These are phyloP conservation scores for Pachyseris speciosa DNA, from an alignment of 64 coral and sea anemone genomes.

Conservation along the genomic window DNA sequence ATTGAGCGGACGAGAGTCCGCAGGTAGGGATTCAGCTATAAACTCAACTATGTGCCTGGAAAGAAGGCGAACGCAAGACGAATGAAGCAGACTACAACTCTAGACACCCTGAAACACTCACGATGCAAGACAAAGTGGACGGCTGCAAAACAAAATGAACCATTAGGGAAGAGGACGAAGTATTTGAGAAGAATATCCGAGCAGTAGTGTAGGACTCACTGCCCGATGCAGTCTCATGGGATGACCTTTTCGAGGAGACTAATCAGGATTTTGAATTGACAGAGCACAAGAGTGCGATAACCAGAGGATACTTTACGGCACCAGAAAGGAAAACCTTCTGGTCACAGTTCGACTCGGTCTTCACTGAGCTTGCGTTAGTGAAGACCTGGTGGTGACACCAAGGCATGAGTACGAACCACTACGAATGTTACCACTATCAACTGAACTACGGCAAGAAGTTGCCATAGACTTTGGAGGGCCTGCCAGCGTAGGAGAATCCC, in stretches of 20 bases:
- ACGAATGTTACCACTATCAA: neutral
- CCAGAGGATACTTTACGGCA: slow-evolving; percentile 28
- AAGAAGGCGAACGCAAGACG: slow-evolving; percentile 50
- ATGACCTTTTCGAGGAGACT: slow-evolving; percentile 55
- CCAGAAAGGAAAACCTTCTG: slow-evolving; percentile 22
- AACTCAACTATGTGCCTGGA: slow-evolving; percentile 43
- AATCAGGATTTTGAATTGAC: slow-evolving; percentile 26
- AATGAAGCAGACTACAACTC: slow-evolving; percentile 66
- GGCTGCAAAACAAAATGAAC: neutral
- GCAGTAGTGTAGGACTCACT: slow-evolving; percentile 48
- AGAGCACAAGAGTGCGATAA: neutral
- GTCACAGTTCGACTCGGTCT: slow-evolving; percentile 7
- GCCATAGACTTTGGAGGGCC: slow-evolving; percentile 22
- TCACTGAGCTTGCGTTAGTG: slow-evolving; percentile 47
- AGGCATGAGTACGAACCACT: slow-evolving; percentile 18
- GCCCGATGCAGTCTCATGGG: slow-evolving; percentile 31
- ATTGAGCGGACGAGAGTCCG: slow-evolving; percentile 39
- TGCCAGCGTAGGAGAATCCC: slow-evolving; percentile 41
- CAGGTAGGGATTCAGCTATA: slow-evolving; percentile 28
- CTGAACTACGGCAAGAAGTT: slow-evolving; percentile 22
- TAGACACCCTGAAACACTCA: slow-evolving; percentile 34
- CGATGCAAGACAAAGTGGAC: neutral
- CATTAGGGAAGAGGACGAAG: slow-evolving; percentile 18
- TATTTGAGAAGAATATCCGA: slow-evolving; percentile 54
- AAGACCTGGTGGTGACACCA: slow-evolving; percentile 42